Evolutionary conservation across 2,888 invertebrate genomes (phyloP).

Genomic region (Drosophila neonasuta): DNA sequence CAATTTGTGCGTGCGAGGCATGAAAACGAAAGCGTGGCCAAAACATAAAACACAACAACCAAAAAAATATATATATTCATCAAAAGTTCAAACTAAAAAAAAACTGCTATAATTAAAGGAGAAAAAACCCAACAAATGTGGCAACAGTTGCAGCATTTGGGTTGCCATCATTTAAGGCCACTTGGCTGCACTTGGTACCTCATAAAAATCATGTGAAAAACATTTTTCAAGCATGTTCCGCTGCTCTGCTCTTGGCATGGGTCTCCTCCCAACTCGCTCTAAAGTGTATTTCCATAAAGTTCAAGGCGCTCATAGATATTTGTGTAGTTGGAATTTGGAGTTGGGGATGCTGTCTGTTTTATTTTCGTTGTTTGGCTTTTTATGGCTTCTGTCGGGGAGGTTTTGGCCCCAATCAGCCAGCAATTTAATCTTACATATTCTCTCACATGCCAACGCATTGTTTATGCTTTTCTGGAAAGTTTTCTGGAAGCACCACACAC

Average conservation of each 20-base stretch:
- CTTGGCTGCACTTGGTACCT: slow-evolving; percentile 54
- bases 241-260: slow-evolving; percentile 53
- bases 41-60: slow-evolving; percentile 20
- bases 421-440: slow-evolving; percentile 43
- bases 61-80: slow-evolving; percentile 18
- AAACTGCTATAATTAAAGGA: slow-evolving; percentile 36
- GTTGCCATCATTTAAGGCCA: slow-evolving; percentile 55
- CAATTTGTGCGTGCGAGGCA: slow-evolving; percentile 48
- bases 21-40: slow-evolving; percentile 64
- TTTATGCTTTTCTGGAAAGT: slow-evolving; percentile 71
- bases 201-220: slow-evolving; percentile 57
- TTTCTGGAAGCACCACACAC: slow-evolving; percentile 48
- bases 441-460: slow-evolving; percentile 58
- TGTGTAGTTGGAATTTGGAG: background rate
- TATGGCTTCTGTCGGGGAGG: slow-evolving; percentile 48
- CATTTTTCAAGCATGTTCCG: slow-evolving; percentile 27
- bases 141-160: slow-evolving; percentile 52
- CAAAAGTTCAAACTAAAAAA: slow-evolving; percentile 26
- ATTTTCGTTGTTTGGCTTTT: slow-evolving; percentile 65
- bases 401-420: slow-evolving; percentile 53
- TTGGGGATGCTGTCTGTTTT: slow-evolving; percentile 33
- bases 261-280: slow-evolving; percentile 32
- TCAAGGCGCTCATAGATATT: slow-evolving; percentile 67
- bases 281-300: slow-evolving; percentile 51
- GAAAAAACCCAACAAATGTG: slow-evolving; percentile 20